These are phyloP conservation scores for Unio delphinus DNA, from an alignment of 2,888 invertebrate species.

Conservation along the genomic window DNA sequence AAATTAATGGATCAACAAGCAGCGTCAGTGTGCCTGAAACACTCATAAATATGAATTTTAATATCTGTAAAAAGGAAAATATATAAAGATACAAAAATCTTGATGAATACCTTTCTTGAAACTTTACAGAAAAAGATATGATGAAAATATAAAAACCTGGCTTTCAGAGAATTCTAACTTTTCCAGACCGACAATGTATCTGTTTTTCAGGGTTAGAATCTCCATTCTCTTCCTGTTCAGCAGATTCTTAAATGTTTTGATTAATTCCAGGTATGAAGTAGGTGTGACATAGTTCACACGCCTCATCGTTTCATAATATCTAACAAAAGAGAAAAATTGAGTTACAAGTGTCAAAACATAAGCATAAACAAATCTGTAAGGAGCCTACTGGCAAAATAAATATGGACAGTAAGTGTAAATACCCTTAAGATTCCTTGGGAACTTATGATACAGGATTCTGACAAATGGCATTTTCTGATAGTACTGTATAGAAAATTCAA, in stretches of 20 bases:
- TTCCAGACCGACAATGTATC: slow-evolving; percentile 77
- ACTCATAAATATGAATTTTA: too few species aligned
- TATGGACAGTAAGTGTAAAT: too few species aligned
- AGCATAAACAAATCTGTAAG: slow-evolving; percentile 1
- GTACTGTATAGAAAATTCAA: too few species aligned
- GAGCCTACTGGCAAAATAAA: neutral
- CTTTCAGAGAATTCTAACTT: slow-evolving; percentile 69
- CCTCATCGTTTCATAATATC: slow-evolving; percentile 66
- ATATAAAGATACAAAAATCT: too few species aligned
- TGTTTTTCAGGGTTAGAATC: slow-evolving; percentile 72
- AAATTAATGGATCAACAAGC: too few species aligned
- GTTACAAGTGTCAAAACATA: neutral
- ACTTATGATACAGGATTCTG: too few species aligned
- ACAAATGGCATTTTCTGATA: too few species aligned
- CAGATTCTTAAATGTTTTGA: slow-evolving; percentile 69
- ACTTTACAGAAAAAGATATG: neutral
- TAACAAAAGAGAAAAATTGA: slow-evolving; percentile 19
- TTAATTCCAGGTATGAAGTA: slow-evolving; percentile 70
- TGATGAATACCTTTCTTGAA: too few species aligned
- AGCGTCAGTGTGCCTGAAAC: too few species aligned
- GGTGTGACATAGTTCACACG: slow-evolving; percentile 70
- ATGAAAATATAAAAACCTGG: slow-evolving; percentile 52
- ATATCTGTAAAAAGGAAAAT: too few species aligned
- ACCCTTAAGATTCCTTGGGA: too few species aligned
- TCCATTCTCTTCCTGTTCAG: slow-evolving; percentile 68